These are phyloP conservation scores for Rhaphigaster nebulosa DNA, from an alignment of 2,888 invertebrate genomes.

Conservation along the genomic window DNA sequence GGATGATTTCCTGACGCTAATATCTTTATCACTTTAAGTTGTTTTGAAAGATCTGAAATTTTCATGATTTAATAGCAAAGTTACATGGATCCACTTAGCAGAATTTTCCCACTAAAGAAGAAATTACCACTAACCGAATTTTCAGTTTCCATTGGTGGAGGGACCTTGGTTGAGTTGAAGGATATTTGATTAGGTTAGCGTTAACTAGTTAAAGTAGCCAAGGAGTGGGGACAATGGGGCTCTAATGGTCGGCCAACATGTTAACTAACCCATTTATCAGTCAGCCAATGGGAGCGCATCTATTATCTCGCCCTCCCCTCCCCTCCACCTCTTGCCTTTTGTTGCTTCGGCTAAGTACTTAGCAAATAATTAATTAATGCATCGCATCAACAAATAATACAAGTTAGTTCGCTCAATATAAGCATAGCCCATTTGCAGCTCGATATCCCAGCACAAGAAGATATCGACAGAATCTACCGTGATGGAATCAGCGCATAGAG, in stretches of 20 bases:
- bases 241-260: conserved; percentile 18
- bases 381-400: background rate
- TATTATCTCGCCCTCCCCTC: conserved; percentile 6
- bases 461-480: too few species aligned
- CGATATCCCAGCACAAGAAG: background rate
- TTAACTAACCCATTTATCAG: conserved; percentile 35
- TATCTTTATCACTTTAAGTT: conserved; percentile 18
- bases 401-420: background rate
- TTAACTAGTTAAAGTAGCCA: conserved; percentile 32
- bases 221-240: conserved; percentile 23
- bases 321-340: background rate
- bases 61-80: conserved; percentile 13
- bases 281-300: conserved; percentile 23
- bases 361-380: conserved; percentile 16
- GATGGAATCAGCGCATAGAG: too few species aligned
- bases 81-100: conserved; percentile 10
- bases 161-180: background rate
- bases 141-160: background rate
- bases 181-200: conserved; percentile 28
- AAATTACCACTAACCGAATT: conserved; percentile 18
- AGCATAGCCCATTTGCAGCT: background rate
- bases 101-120: conserved; percentile 13
- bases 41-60: conserved; percentile 15
- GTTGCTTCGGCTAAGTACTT: background rate
- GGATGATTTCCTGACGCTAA: background rate